Percentiles rank a stretch among this genome's conserved stretches.
Conservation (phyloP, 2,888 invertebrate genomes). For the Spilarctia lutea region DNA sequence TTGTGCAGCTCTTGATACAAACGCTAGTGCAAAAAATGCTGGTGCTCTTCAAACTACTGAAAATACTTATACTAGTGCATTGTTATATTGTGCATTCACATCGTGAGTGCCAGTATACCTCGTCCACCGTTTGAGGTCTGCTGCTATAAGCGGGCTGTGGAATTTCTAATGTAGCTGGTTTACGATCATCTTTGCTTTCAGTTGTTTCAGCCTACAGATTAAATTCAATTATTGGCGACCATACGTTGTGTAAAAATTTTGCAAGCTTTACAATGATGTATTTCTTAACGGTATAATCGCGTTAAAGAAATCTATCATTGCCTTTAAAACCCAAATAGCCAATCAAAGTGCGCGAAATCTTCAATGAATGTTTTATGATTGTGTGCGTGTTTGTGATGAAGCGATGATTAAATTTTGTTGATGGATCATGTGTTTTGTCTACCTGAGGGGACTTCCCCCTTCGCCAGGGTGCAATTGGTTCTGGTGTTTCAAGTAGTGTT, state of each 20-base stretch:
- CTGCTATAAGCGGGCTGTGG: slow-evolving; percentile 76
- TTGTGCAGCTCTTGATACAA: slow-evolving; percentile 35
- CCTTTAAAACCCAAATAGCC: slow-evolving; percentile 26
- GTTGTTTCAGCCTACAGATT: slow-evolving; percentile 79
- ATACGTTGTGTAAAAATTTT: slow-evolving; percentile 60
- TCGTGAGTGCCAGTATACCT: slow-evolving; percentile 73
- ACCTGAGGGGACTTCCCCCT: slow-evolving; percentile 78
- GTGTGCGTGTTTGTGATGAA: slow-evolving; percentile 47
- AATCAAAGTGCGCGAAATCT: slow-evolving; percentile 43
- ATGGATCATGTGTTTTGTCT: slow-evolving; percentile 50
- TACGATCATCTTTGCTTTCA: slow-evolving; percentile 71
- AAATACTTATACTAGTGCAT: slow-evolving; percentile 55
- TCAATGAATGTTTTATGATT: slow-evolving; percentile 43
- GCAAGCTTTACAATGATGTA: slow-evolving; percentile 37
- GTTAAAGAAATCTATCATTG: slow-evolving; percentile 34
- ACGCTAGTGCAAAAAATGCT: slow-evolving; percentile 64
- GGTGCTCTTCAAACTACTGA: slow-evolving; percentile 53
- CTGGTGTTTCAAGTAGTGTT: slow-evolving; percentile 74
- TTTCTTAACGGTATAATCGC: slow-evolving; percentile 30
- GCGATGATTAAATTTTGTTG: slow-evolving; percentile 25
- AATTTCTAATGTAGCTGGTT: slow-evolving; percentile 72
- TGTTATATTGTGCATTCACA: slow-evolving; percentile 48
- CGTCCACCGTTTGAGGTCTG: slow-evolving; percentile 72
- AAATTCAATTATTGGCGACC: slow-evolving; percentile 78
- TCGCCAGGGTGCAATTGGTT: slow-evolving; percentile 73